Conservation (phyloP, 2,797 vertebrate genomes). For the Pogoniulus pusillus region DNA sequence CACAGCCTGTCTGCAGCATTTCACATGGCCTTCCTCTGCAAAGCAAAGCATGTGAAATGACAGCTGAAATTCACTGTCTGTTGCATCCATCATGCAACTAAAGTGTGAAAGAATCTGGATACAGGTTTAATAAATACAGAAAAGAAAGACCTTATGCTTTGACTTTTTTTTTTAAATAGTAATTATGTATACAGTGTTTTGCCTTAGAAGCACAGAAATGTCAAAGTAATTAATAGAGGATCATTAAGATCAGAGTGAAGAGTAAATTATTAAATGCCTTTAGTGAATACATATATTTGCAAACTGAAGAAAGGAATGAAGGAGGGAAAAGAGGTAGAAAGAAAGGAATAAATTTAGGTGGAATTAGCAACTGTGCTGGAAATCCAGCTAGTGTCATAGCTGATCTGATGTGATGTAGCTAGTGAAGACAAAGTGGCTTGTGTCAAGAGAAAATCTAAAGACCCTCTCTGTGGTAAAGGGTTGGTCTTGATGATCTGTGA, state of each 20-base stretch:
- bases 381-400: background rate
- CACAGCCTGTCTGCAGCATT: background rate
- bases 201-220: background rate
- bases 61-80: background rate
- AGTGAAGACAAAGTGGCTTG: background rate
- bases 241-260: background rate
- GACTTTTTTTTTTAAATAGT: background rate
- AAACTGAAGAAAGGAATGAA: background rate
- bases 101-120: background rate
- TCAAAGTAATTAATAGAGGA: background rate
- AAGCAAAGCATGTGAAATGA: background rate
- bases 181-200: background rate
- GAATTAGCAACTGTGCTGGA: background rate
- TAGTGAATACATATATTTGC: background rate
- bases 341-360: background rate
- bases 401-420: conserved; percentile 9
- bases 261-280: background rate
- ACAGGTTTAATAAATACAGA: background rate
- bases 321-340: background rate
- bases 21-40: background rate
- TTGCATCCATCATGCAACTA: background rate
- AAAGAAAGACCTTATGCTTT: background rate
- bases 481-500: too few relatives aligned
- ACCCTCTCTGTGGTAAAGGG: too few relatives aligned
- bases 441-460: background rate